A percentile compares a stretch with the other conserved stretches of the same genome.
Evolutionary conservation across 35 echinoderm and acorn worm species (phyloP).

Genomic region (Holothuria glaberrima): DNA sequence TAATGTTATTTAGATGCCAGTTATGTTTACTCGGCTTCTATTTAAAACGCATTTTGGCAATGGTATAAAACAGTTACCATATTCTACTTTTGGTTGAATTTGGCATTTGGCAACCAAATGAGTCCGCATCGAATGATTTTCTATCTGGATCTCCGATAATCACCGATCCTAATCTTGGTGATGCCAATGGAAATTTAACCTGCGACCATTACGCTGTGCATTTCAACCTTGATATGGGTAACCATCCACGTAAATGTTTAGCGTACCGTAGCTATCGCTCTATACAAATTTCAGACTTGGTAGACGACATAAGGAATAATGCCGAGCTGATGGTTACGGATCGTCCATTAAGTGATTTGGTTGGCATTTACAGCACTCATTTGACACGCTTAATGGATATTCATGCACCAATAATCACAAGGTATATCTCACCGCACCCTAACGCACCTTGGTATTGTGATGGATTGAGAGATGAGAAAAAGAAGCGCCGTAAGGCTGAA

Average conservation of each 20-base stretch:
- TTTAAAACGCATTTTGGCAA: no score
- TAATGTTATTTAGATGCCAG: no score
- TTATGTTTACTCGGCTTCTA: no score
- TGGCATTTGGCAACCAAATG: no score
- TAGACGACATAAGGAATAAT: neutral
- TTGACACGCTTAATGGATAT: neutral
- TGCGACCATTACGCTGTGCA: no score
- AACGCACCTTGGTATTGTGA: slow-evolving; percentile 36
- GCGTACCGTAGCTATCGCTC: neutral
- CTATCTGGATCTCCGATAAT: neutral
- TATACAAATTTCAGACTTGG: neutral
- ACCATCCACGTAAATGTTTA: neutral
- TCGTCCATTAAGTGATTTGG: neutral
- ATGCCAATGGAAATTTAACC: neutral
- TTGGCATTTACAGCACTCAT: neutral
- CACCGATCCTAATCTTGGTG: neutral
- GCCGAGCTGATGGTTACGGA: neutral
- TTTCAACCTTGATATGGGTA: neutral
- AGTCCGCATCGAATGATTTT: no score
- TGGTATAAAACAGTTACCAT: no score
- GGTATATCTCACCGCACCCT: neutral
- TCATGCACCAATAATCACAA: slow-evolving; percentile 12
- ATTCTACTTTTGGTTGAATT: no score
- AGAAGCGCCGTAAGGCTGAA: slow-evolving; percentile 1
- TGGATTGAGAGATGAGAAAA: neutral